These are phyloP conservation scores for Macrobrachium nipponense DNA, from an alignment of 1,140 invertebrate genomes.

Conservation along the genomic window DNA sequence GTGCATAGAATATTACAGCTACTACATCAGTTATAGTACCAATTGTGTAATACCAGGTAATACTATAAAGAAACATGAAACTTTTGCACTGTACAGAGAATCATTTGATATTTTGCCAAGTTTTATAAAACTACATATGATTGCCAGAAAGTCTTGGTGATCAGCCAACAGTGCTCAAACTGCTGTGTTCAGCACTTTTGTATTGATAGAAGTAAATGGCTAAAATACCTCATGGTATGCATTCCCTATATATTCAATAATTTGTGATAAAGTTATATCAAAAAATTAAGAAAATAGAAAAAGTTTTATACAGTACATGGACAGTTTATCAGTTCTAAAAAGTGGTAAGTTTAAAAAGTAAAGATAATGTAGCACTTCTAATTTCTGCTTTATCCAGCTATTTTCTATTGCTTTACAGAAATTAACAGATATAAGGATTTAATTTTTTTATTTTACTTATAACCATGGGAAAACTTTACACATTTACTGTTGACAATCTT, in stretches of 20 bases:
- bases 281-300: conserved; percentile 5
- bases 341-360: conserved; percentile 34
- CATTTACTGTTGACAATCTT: no score
- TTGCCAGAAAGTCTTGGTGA: conserved; percentile 54
- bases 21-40: conserved; percentile 1
- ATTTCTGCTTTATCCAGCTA: conserved; percentile 25
- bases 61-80: conserved; percentile 21
- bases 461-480: no score
- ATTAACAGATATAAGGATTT: no score
- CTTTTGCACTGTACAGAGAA: conserved; percentile 39
- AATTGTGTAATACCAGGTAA: conserved; percentile 2
- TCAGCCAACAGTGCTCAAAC: conserved; percentile 55
- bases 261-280: conserved; percentile 57
- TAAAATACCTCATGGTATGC: conserved; percentile 58
- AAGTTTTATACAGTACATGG: conserved; percentile 40
- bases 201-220: conserved; percentile 50
- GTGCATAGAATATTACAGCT: conserved; percentile 18
- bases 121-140: conserved; percentile 53
- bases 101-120: conserved; percentile 51
- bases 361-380: background rate
- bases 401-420: background rate
- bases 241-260: conserved; percentile 33
- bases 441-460: no score
- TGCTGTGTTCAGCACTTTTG: conserved; percentile 60
- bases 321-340: conserved; percentile 45